Base-by-base conservation (phyloP, 1,140 invertebrate species). In the Drosophila micromelanica region DNA sequence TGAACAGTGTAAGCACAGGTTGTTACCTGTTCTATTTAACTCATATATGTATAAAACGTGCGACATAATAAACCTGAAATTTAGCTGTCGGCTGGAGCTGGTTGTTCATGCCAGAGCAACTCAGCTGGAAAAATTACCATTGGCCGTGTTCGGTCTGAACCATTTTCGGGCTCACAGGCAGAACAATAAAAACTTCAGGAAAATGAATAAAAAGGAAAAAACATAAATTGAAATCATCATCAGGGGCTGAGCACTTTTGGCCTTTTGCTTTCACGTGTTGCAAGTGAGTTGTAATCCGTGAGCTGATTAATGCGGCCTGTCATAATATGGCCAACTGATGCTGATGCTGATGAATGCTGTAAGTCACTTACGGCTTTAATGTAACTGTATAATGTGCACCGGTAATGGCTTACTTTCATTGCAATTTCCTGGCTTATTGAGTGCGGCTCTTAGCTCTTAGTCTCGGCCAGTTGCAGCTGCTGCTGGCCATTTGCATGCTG, bases 401-500 rank as follows among this genome's bases (percentile, higher is more conserved):
- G 45, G 80, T 86, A 78, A 85, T 81, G 74, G 40, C 82, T 62
- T 87, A 71, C 81, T 87, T 75, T 81, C 78, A 85, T 87, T 85
- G 82, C 81, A 87, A 87, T 85, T 87, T 81, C 70, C 82, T 78
- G 78, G 69, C 74, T 68, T 73, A 73, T 68, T 68, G 63, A 57
- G 45, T 48, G 32, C 11, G 11, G 43, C 35, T 15, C 15, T 32
- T 43, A 49, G 32, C 43, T 32, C 78, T 80, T 79, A 75, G 77
- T 62, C 43, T 46, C 35, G 40, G 15, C 30, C 9, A 27, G 54
- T 12, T 54, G 30, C 57, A 54, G 48, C 9, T 45, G 46, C 48
- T 17, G 27, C 23, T 56, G 60, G 43, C 55, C 71, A 84, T 87
- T 87, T 89, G 71, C 82, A 89, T 87, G 82, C 78, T 87, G 78